Evolutionary conservation across 2,888 invertebrate species (phyloP).

Genomic region (Nemotelus pantherinus): DNA sequence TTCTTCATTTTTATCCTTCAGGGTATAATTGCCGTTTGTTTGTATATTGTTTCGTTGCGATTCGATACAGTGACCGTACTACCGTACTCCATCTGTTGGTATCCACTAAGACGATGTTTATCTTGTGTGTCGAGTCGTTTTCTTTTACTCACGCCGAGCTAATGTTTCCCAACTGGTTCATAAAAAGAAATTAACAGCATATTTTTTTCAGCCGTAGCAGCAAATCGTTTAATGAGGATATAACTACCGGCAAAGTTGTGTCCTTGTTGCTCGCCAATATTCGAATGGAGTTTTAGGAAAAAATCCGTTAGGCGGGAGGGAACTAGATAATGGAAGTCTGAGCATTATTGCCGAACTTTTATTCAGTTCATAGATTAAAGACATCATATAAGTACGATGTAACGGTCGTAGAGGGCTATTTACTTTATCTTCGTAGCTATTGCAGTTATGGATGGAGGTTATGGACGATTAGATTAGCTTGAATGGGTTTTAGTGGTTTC

Average conservation of each 20-base stretch:
- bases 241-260: slow-evolving; percentile 55
- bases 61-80: neutral
- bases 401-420: slow-evolving; percentile 27
- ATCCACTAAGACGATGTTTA: slow-evolving; percentile 49
- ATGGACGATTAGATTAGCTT: slow-evolving; percentile 11
- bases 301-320: slow-evolving; percentile 25
- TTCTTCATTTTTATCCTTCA: slow-evolving; percentile 45
- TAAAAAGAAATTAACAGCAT: slow-evolving; percentile 66
- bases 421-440: slow-evolving; percentile 39
- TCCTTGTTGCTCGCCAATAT: slow-evolving; percentile 22
- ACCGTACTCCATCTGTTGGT: slow-evolving; percentile 36
- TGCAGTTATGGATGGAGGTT: slow-evolving; percentile 2
- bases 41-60: slow-evolving; percentile 21
- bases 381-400: slow-evolving; percentile 31
- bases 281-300: slow-evolving; percentile 32
- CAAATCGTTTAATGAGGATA: slow-evolving; percentile 65
- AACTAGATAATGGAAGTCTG: slow-evolving; percentile 53
- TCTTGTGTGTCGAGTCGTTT: slow-evolving; percentile 51
- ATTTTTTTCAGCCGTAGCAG: slow-evolving; percentile 55
- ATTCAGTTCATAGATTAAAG: slow-evolving; percentile 29
- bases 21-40: slow-evolving; percentile 50
- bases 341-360: slow-evolving; percentile 54
- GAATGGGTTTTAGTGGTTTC: neutral
- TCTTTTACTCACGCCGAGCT: slow-evolving; percentile 52
- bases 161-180: slow-evolving; percentile 66